Conservation (phyloP, 2,113 vertebrate genomes). For the Erythrolamprus reginae region DNA sequence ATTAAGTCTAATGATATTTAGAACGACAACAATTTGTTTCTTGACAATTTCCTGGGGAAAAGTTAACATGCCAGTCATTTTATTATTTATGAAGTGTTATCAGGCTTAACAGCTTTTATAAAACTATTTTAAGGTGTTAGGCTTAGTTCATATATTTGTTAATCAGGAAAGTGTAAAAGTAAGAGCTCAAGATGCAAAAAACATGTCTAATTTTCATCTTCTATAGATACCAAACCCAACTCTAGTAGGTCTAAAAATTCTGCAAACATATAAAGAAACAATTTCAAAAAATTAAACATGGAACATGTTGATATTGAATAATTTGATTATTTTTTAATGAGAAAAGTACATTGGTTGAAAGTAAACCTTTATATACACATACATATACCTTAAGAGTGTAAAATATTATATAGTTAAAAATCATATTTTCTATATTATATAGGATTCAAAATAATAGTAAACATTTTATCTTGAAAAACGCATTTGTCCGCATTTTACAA, state of each 20-base stretch:
- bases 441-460: constrained; percentile 37
- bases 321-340: too few species aligned
- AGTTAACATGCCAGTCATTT: not conserved
- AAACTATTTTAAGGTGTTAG: not conserved
- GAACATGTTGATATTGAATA: not conserved
- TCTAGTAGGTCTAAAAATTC: not conserved
- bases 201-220: not conserved
- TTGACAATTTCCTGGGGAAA: not conserved
- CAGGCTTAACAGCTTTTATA: not conserved
- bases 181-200: not conserved
- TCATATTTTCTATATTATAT: constrained; percentile 6
- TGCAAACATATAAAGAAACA: not conserved
- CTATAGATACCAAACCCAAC: not conserved
- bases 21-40: not conserved
- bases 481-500: not conserved
- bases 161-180: not conserved
- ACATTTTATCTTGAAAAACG: not conserved
- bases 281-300: not conserved
- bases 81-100: not conserved
- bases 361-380: not conserved
- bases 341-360: not conserved
- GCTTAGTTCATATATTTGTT: constrained; percentile 17
- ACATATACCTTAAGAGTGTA: constrained; percentile 2
- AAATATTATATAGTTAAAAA: constrained; percentile 28
- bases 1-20: not conserved